A percentile compares a stretch with the other conserved stretches of the same genome.
Evolutionary conservation across 2,797 vertebrate genomes (phyloP).

Genomic region (Valencia hispanica): DNA sequence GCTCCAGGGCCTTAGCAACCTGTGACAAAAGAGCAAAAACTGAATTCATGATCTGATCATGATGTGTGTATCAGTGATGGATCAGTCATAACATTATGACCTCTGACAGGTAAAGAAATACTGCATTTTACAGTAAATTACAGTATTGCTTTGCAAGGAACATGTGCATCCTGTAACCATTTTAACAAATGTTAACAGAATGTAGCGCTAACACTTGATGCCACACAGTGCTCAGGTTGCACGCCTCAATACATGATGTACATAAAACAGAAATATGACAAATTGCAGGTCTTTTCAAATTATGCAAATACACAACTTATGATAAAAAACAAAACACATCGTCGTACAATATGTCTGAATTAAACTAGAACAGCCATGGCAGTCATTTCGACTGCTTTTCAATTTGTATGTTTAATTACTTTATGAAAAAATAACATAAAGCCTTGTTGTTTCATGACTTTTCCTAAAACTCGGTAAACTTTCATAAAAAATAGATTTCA

Average conservation of each 20-base stretch:
- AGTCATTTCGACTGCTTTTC: no score
- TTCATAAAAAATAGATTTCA: no score
- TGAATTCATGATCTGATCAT: neutral
- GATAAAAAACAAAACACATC: neutral
- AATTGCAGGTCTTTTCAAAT: neutral
- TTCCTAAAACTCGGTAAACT: no score
- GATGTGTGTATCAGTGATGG: neutral
- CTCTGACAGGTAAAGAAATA: neutral
- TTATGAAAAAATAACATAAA: no score
- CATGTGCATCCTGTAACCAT: neutral
- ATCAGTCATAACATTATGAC: neutral
- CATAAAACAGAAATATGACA: neutral
- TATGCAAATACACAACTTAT: neutral
- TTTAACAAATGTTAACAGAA: neutral
- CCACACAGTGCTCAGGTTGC: neutral
- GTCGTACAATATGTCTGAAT: neutral
- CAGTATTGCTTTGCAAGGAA: neutral
- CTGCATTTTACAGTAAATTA: neutral
- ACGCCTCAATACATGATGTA: neutral
- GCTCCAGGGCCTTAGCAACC: slow-evolving; percentile 86
- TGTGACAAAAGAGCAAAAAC: slow-evolving; percentile 49
- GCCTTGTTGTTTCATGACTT: no score
- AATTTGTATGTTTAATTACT: no score
- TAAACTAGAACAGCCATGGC: no score
- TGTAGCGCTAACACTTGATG: neutral